Conservation (phyloP, 2,797 vertebrate species). For the Microctenopoma lineatum region DNA sequence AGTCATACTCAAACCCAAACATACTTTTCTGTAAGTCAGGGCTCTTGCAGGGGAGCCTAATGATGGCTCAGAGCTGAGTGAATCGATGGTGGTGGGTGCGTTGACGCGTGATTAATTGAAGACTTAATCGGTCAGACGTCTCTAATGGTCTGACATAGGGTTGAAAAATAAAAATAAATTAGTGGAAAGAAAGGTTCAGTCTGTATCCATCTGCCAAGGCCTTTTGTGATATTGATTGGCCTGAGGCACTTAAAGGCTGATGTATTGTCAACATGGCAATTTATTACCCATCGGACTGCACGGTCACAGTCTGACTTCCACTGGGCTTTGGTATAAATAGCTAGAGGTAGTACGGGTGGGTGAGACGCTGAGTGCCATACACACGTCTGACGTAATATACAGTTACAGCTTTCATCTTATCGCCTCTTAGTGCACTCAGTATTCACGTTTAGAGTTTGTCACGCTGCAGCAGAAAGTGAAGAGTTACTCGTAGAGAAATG, state of each 20-base stretch:
- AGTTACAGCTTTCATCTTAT: constrained; percentile 27
- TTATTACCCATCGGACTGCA: constrained; percentile 49
- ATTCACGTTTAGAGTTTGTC: constrained; percentile 35
- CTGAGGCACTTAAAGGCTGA: constrained; percentile 71
- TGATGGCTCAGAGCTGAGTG: constrained; percentile 54
- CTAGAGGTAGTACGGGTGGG: constrained; percentile 31
- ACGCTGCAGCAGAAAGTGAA: constrained; percentile 23
- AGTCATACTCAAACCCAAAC: constrained; percentile 19
- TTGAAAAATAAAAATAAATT: constrained; percentile 80
- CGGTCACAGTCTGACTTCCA: constrained; percentile 48
- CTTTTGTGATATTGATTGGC: constrained; percentile 74
- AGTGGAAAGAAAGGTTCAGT: constrained; percentile 66
- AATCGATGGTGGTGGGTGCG: constrained; percentile 68
- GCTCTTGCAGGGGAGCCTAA: constrained; percentile 54
- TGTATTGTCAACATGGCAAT: constrained; percentile 69
- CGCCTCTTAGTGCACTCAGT: constrained; percentile 32
- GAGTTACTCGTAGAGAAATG: constrained; percentile 29
- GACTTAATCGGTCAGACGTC: constrained; percentile 75
- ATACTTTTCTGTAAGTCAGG: constrained; percentile 45
- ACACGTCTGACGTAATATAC: neutral
- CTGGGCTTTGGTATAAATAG: constrained; percentile 46
- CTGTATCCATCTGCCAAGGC: constrained; percentile 72
- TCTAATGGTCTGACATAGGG: constrained; percentile 70
- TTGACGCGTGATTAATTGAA: constrained; percentile 74
- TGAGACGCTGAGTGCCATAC: constrained; percentile 1